Percentiles rank a stretch among this genome's conserved stretches.
phyloP scores from a whole-genome alignment of 1,140 invertebrate genomes.

The Drosophila suzukii region DNA sequence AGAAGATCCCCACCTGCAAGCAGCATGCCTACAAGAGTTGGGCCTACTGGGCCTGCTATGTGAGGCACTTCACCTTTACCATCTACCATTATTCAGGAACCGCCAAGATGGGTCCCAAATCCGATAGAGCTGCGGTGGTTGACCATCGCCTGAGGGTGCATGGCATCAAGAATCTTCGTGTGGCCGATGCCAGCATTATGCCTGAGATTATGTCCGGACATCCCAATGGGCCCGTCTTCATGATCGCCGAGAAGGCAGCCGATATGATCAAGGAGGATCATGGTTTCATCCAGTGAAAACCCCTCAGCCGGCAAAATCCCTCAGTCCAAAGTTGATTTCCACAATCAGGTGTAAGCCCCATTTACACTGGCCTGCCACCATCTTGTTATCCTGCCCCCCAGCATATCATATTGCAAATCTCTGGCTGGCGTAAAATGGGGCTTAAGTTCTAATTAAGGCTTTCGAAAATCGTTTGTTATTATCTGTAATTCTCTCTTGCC shows the following conservation, averaged over 20 bases:
- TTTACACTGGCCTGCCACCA: neutral
- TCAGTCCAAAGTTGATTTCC: constrained; percentile 33
- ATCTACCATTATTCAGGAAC: constrained; percentile 93
- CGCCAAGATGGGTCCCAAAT: constrained; percentile 92
- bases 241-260: constrained; percentile 90
- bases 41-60: constrained; percentile 90
- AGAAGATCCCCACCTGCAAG: constrained; percentile 88
- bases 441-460: constrained; percentile 40
- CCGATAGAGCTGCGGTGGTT: constrained; percentile 89
- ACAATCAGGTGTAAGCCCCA: constrained; percentile 49
- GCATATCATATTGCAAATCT: constrained; percentile 1
- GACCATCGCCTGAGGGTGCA: constrained; percentile 89
- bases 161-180: constrained; percentile 89
- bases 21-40: constrained; percentile 88
- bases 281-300: constrained; percentile 75
- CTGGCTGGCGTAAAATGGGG: constrained; percentile 13
- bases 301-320: neutral
- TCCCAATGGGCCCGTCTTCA: constrained; percentile 88
- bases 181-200: constrained; percentile 91
- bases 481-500: constrained; percentile 26
- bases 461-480: constrained; percentile 15
- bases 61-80: constrained; percentile 88
- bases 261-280: constrained; percentile 88
- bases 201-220: constrained; percentile 87
- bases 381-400: neutral